Conservation (phyloP, 1,140 invertebrate genomes). For the Mylabris phalerata region DNA sequence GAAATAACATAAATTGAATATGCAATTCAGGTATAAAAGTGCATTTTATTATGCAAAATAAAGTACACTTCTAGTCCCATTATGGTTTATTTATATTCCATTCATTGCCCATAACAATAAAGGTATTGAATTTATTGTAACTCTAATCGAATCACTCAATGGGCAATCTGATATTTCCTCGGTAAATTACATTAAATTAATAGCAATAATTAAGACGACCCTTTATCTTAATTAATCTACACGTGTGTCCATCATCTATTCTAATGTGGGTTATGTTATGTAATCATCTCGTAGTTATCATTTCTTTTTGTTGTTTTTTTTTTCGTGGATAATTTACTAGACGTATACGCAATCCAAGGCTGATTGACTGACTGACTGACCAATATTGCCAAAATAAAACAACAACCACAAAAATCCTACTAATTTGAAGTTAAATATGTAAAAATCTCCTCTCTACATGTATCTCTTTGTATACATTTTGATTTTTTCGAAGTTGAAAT, state of each 20-base stretch:
- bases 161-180: no score
- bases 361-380: not conserved
- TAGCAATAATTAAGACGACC: no score
- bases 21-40: not conserved
- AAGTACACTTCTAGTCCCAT: not conserved
- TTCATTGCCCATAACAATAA: not conserved
- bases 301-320: not conserved
- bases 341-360: conserved; percentile 9
- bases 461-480: conserved; percentile 1
- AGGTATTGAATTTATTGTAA: conserved; percentile 1
- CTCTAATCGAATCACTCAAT: not conserved
- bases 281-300: conserved; percentile 1
- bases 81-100: not conserved
- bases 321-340: conserved; percentile 3
- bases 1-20: not conserved
- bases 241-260: not conserved
- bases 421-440: not conserved
- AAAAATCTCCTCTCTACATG: not conserved
- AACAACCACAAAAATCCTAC: no score
- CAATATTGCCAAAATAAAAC: no score
- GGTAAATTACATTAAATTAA: no score
- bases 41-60: conserved; percentile 1
- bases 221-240: not conserved
- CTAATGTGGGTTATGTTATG: conserved; percentile 8
- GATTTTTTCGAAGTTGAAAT: conserved; percentile 9